phyloP scores from a whole-genome alignment of 2,797 vertebrate genomes.

The Epinephelus awoara region DNA sequence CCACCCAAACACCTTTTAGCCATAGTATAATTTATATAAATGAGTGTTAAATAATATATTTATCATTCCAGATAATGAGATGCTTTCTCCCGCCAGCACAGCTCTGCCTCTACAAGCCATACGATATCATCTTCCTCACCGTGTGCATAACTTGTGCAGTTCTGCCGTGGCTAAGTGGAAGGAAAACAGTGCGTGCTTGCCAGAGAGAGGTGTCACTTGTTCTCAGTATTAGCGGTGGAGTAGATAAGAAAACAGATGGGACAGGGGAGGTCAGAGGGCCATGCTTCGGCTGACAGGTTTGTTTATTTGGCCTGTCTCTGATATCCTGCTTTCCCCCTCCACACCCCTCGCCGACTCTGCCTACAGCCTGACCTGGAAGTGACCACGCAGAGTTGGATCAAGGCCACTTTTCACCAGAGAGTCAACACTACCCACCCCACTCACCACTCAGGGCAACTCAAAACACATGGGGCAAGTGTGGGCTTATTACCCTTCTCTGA shows the following conservation, averaged over 20 bases:
- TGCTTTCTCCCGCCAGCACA: conserved; percentile 18
- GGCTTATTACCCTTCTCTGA: conserved; percentile 75
- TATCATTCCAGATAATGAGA: conserved; percentile 30
- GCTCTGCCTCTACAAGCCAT: conserved; percentile 28
- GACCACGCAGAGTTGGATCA: conserved; percentile 82
- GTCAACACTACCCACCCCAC: conserved; percentile 77
- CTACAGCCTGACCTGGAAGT: conserved; percentile 84
- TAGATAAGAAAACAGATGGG: conserved; percentile 88
- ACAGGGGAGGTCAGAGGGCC: conserved; percentile 85
- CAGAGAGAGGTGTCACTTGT: conserved; percentile 85
- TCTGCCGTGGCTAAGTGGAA: conserved; percentile 75
- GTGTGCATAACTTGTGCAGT: conserved; percentile 47
- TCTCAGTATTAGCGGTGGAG: conserved; percentile 84
- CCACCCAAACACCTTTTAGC: background rate
- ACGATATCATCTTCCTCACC: conserved; percentile 37
- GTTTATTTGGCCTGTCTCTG: conserved; percentile 88
- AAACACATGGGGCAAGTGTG: conserved; percentile 84
- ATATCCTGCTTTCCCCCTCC: conserved; percentile 83
- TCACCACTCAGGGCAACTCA: conserved; percentile 81
- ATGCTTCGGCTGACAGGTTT: conserved; percentile 83
- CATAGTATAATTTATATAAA: conserved; percentile 5
- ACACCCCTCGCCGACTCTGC: conserved; percentile 64
- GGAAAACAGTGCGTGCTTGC: conserved; percentile 75
- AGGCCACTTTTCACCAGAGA: conserved; percentile 83
- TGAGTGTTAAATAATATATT: conserved; percentile 14